Conservation (phyloP, 2,113 vertebrate species). For the Ictalurus punctatus region DNA sequence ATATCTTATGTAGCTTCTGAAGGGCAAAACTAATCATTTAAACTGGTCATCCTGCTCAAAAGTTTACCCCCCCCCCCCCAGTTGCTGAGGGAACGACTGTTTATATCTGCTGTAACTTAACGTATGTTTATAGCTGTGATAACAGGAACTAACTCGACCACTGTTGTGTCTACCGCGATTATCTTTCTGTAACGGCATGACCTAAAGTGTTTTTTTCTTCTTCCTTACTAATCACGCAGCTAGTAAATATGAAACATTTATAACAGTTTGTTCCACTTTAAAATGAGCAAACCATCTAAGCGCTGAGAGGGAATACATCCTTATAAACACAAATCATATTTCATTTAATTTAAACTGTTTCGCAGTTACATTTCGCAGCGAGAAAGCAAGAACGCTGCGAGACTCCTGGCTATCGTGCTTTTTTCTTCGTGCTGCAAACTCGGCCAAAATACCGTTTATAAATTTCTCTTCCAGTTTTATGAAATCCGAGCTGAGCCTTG, state of each 20-base stretch:
- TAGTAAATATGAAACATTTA: not conserved
- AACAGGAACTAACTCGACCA: not conserved
- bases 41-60: too few relatives aligned
- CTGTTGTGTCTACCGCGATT: not conserved
- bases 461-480: conserved; percentile 25
- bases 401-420: not conserved
- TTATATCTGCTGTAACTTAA: too few relatives aligned
- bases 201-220: too few relatives aligned
- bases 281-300: not conserved
- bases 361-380: not conserved
- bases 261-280: not conserved
- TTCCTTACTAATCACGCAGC: not conserved
- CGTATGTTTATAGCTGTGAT: not conserved
- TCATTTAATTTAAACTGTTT: not conserved
- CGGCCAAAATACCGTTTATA: not conserved
- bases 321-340: not conserved
- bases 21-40: too few relatives aligned
- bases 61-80: too few relatives aligned
- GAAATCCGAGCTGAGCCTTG: conserved; percentile 1
- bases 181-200: not conserved
- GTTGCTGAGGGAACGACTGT: too few relatives aligned
- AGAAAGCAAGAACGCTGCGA: not conserved
- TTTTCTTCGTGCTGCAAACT: not conserved
- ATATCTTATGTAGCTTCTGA: too few relatives aligned
- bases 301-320: not conserved